phyloP scores from a whole-genome alignment of 2,888 invertebrate species.

The Andrena haemorrhoa region DNA sequence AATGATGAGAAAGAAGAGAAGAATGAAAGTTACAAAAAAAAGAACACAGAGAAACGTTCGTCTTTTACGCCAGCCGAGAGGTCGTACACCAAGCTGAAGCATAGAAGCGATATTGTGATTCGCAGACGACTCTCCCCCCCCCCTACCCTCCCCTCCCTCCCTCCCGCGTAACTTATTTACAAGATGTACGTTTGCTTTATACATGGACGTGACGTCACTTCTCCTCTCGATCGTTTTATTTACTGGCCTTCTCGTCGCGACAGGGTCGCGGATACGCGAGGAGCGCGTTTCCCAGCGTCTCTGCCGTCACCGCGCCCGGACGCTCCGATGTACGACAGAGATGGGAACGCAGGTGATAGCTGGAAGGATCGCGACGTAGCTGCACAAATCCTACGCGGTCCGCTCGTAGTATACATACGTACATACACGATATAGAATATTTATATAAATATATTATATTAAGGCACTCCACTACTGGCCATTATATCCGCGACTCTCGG shows the following conservation, averaged over 20 bases:
- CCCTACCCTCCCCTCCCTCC: neutral
- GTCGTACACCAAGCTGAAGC: conserved; percentile 68
- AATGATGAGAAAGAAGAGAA: conserved; percentile 28
- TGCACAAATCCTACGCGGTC: conserved; percentile 33
- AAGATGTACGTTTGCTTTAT: conserved; percentile 31
- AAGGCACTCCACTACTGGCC: conserved; percentile 82
- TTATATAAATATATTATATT: conserved; percentile 79
- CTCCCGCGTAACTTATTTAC: conserved; percentile 51
- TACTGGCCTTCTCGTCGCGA: conserved; percentile 58
- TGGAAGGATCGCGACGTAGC: conserved; percentile 6
- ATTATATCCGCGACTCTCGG: conserved; percentile 72
- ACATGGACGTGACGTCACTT: conserved; percentile 26
- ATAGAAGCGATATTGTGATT: conserved; percentile 64
- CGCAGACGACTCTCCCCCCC: conserved; percentile 24
- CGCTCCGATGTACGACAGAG: conserved; percentile 31
- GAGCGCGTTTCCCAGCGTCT: conserved; percentile 20
- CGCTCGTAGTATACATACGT: conserved; percentile 64
- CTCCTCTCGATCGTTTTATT: conserved; percentile 21
- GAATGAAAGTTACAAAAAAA: neutral
- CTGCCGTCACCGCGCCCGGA: neutral
- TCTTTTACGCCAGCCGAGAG: conserved; percentile 55
- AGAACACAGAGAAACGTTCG: conserved; percentile 48
- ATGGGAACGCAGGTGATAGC: conserved; percentile 55
- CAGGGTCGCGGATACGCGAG: conserved; percentile 27
- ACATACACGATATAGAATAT: conserved; percentile 67